Evolutionary conservation across 2,888 invertebrate genomes (phyloP).

Genomic region (Torymus auratus): DNA sequence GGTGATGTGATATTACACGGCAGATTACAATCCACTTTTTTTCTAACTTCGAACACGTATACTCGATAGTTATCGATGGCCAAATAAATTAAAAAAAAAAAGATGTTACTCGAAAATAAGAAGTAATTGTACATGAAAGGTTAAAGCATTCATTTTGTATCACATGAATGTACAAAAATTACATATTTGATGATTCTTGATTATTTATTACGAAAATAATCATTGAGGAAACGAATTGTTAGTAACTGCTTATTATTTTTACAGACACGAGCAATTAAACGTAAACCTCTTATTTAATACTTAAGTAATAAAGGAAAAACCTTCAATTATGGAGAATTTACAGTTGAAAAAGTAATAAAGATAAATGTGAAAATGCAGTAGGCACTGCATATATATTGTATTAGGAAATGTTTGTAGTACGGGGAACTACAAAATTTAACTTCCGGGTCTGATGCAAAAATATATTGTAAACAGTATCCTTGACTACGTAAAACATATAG

Average conservation of each 20-base stretch:
- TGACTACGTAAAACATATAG: constrained; percentile 18
- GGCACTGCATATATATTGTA: no score
- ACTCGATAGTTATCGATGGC: no score
- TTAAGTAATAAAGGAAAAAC: constrained; percentile 23
- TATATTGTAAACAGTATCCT: background rate
- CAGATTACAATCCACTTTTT: no score
- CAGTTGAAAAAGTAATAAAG: constrained; percentile 17
- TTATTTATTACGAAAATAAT: constrained; percentile 12
- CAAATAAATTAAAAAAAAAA: no score
- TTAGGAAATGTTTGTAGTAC: background rate
- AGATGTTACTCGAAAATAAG: no score
- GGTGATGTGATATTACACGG: no score
- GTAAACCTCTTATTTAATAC: constrained; percentile 6
- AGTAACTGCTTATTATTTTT: no score
- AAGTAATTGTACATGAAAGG: no score
- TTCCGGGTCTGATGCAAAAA: constrained; percentile 30
- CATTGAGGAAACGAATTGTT: constrained; percentile 7
- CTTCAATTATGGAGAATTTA: constrained; percentile 31
- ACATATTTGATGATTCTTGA: no score
- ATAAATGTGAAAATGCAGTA: constrained; percentile 8
- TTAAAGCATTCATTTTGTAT: no score
- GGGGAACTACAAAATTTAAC: constrained; percentile 1
- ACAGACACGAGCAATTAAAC: background rate
- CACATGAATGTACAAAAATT: no score
- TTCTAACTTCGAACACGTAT: no score